phyloP scores from a whole-genome alignment of 2,888 invertebrate species.

The Crematogaster levior region DNA sequence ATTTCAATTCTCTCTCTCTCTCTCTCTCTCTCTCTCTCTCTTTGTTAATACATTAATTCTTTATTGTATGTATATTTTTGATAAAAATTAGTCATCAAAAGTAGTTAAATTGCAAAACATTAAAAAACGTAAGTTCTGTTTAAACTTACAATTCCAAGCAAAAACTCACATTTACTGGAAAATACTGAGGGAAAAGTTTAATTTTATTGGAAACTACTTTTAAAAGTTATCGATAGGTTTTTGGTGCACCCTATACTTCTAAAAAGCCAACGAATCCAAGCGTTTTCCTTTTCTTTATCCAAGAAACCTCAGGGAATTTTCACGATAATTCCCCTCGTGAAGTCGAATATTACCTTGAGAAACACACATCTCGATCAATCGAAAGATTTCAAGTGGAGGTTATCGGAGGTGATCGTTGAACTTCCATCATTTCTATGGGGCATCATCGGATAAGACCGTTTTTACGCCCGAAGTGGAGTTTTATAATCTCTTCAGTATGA shows the following conservation, averaged over 20 bases:
- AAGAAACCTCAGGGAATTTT: neutral
- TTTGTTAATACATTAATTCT: neutral
- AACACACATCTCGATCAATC: constrained; percentile 29
- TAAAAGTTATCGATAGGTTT: constrained; percentile 35
- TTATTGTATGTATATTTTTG: neutral
- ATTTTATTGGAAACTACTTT: constrained; percentile 38
- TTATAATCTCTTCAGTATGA: neutral
- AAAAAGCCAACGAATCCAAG: neutral
- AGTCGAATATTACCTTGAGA: neutral
- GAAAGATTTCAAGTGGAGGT: constrained; percentile 4
- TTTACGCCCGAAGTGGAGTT: neutral
- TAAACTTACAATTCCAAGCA: constrained; percentile 5
- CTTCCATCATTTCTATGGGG: neutral
- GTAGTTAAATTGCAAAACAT: neutral
- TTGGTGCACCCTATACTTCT: neutral
- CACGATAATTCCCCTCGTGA: constrained; percentile 10
- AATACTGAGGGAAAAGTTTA: constrained; percentile 18
- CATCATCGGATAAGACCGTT: neutral
- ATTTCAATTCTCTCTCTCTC: no score
- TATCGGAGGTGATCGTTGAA: neutral
- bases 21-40: no score
- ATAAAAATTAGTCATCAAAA: neutral
- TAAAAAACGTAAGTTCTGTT: constrained; percentile 7
- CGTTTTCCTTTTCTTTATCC: neutral
- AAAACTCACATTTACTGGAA: constrained; percentile 12